phyloP scores from a whole-genome alignment of 1,140 invertebrate genomes.

The Drosophila sproati region DNA sequence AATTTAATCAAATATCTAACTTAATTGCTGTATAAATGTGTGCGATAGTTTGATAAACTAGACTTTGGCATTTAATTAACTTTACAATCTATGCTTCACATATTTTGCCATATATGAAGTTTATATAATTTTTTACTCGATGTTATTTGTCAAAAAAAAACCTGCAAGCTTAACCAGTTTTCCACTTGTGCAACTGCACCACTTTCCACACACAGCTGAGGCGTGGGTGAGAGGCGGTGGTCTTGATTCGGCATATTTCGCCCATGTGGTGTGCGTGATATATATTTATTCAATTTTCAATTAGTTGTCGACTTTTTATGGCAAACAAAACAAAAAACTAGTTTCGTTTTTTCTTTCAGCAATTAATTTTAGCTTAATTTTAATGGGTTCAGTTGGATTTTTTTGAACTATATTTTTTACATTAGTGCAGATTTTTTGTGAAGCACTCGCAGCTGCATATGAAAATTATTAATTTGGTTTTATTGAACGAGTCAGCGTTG shows the following conservation, averaged over 20 bases:
- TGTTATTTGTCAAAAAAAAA: conserved; percentile 42
- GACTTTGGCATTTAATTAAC: conserved; percentile 37
- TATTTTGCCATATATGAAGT: neutral
- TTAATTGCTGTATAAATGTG: conserved; percentile 12
- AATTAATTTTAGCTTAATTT: conserved; percentile 78
- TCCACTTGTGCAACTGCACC: conserved; percentile 46
- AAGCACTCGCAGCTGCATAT: conserved; percentile 19
- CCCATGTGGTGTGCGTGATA: conserved; percentile 51
- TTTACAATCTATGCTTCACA: conserved; percentile 12
- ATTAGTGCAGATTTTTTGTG: conserved; percentile 14
- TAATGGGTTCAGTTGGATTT: conserved; percentile 45
- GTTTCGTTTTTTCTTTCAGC: conserved; percentile 56
- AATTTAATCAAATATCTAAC: neutral
- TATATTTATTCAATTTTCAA: conserved; percentile 66
- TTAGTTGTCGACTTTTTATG: conserved; percentile 58
- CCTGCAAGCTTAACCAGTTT: conserved; percentile 65
- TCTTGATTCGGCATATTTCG: conserved; percentile 51
- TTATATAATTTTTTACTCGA: conserved; percentile 41
- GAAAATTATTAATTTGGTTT: conserved; percentile 46
- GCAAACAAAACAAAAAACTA: conserved; percentile 47
- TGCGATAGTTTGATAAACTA: conserved; percentile 18
- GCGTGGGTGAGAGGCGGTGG: conserved; percentile 2
- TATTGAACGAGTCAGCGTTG: conserved; percentile 31
- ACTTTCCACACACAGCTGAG: conserved; percentile 37
- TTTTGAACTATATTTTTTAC: conserved; percentile 25